These are phyloP conservation scores for Grapholita molesta DNA, from an alignment of 1,140 invertebrate genomes.

Conservation along the genomic window DNA sequence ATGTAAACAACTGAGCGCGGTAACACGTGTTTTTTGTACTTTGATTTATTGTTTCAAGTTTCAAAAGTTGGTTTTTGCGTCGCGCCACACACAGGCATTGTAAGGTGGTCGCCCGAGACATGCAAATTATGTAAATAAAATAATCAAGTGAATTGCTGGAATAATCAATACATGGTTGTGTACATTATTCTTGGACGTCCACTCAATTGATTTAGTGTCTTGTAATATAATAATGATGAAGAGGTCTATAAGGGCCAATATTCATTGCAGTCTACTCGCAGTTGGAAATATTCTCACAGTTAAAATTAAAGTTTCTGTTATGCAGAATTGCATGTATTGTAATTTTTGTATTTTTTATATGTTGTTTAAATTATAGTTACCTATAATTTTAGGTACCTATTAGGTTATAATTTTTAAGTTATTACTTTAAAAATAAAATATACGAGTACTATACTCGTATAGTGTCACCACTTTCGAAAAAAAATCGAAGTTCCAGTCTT, in stretches of 20 bases:
- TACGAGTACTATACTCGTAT: no score
- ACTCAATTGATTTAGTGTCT: conserved; percentile 16
- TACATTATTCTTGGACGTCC: conserved; percentile 17
- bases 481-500: no score
- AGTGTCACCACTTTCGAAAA: no score
- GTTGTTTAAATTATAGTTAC: no score
- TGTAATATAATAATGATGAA: conserved; percentile 17
- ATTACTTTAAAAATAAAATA: no score
- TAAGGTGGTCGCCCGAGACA: conserved; percentile 19
- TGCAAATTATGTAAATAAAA: conserved; percentile 29
- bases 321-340: background rate
- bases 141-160: conserved; percentile 25
- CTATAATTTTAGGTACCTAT: no score
- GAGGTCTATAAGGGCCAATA: conserved; percentile 5
- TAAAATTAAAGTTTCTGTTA: background rate
- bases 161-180: conserved; percentile 13
- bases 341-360: background rate
- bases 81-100: conserved; percentile 61
- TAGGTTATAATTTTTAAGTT: no score
- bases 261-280: background rate
- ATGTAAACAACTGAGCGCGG: conserved; percentile 63
- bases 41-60: conserved; percentile 74
- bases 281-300: background rate
- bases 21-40: conserved; percentile 72
- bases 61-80: conserved; percentile 64